A percentile compares a stretch with the other conserved stretches of the same genome.
Evolutionary conservation across 2,888 invertebrate species (phyloP).

Genomic region (Noctua fimbriata): DNA sequence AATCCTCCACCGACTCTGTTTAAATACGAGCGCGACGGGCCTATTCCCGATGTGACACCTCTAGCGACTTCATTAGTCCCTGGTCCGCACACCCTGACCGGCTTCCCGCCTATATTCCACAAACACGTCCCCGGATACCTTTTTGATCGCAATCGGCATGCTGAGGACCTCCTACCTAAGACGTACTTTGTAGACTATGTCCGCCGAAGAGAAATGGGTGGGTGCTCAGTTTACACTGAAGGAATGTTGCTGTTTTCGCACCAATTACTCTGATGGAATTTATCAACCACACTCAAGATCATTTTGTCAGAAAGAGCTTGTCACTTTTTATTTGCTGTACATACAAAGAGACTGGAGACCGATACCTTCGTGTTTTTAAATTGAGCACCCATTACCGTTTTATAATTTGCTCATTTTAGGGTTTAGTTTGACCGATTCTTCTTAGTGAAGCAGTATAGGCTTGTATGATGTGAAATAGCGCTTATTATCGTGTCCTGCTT

Average conservation of each 20-base stretch:
- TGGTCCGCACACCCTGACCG: slow-evolving; percentile 85
- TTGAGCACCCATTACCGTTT: slow-evolving; percentile 86
- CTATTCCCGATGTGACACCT: slow-evolving; percentile 83
- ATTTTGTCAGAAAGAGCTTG: slow-evolving; percentile 67
- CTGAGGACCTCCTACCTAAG: slow-evolving; percentile 87
- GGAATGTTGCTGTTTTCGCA: slow-evolving; percentile 79
- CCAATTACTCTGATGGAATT: slow-evolving; percentile 64
- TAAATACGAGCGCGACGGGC: slow-evolving; percentile 86
- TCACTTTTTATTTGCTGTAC: slow-evolving; percentile 75
- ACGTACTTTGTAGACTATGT: slow-evolving; percentile 90
- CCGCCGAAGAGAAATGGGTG: slow-evolving; percentile 89
- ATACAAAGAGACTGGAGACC: slow-evolving; percentile 75
- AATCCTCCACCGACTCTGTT: slow-evolving; percentile 84
- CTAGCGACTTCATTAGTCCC: slow-evolving; percentile 79
- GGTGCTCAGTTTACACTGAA: slow-evolving; percentile 89
- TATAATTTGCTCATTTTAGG: slow-evolving; percentile 79
- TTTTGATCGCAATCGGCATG: slow-evolving; percentile 85
- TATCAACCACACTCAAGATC: slow-evolving; percentile 47
- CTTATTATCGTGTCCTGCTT: slow-evolving; percentile 63
- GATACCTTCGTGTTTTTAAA: slow-evolving; percentile 85
- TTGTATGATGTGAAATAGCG: slow-evolving; percentile 51
- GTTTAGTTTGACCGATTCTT: slow-evolving; percentile 67
- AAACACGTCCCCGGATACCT: slow-evolving; percentile 88
- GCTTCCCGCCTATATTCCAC: slow-evolving; percentile 87
- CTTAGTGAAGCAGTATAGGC: slow-evolving; percentile 58